phyloP scores from a whole-genome alignment of 2,888 invertebrate genomes.

The Ellobium chinense region DNA sequence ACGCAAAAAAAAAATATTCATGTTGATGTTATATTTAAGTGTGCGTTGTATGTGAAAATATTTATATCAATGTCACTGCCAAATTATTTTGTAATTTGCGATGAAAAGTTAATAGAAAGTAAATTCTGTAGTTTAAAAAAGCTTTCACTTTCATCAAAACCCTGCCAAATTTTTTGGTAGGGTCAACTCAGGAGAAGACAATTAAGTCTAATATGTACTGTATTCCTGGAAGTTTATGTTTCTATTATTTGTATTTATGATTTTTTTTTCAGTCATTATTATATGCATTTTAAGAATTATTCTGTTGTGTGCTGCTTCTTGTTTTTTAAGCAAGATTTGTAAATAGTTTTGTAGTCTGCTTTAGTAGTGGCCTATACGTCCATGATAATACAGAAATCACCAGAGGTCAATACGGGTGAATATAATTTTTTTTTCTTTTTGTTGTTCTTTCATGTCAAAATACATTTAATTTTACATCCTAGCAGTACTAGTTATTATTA shows the following conservation, averaged over 20 bases:
- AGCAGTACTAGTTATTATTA: no score
- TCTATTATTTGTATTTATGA: no score
- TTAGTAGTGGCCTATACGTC: no score
- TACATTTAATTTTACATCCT: neutral
- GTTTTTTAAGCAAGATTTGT: no score
- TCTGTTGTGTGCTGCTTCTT: no score
- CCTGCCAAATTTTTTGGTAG: neutral
- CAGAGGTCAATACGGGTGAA: constrained; percentile 10
- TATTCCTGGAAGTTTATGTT: neutral
- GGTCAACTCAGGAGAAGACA: neutral
- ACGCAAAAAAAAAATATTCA: neutral
- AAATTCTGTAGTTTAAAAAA: neutral
- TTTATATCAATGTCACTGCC: constrained; percentile 6
- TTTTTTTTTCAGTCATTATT: no score
- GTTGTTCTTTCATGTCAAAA: neutral
- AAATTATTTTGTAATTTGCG: neutral
- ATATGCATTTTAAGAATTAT: no score
- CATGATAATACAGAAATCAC: neutral
- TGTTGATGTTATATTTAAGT: neutral
- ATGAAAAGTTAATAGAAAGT: neutral
- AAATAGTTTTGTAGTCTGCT: no score
- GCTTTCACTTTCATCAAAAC: constrained; percentile 12
- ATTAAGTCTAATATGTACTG: neutral
- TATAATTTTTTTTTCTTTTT: neutral
- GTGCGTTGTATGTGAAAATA: neutral